Evolutionary conservation across 2,888 invertebrate species (phyloP).

Genomic region (Lucinisca nassula): DNA sequence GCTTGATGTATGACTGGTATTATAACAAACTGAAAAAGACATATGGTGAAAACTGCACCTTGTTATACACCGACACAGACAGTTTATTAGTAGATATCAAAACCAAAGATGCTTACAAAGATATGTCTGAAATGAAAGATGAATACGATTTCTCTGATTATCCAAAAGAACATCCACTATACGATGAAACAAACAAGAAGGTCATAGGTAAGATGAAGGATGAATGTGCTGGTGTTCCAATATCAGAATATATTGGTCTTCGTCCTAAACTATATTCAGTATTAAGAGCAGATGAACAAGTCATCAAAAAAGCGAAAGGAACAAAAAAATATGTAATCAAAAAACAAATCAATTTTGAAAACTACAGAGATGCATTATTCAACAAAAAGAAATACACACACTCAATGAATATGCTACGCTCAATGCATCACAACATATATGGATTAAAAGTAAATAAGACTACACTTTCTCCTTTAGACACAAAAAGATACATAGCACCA

Average conservation of each 20-base stretch:
- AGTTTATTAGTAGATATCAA: conserved; percentile 79
- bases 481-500: no score
- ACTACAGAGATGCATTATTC: no score
- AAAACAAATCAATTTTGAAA: no score
- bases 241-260: conserved; percentile 57
- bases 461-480: no score
- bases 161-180: conserved; percentile 50
- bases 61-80: no score
- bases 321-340: no score
- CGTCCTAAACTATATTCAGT: conserved; percentile 55
- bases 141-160: no score
- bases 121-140: conserved; percentile 70
- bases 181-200: conserved; percentile 54
- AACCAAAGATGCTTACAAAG: conserved; percentile 87
- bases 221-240: conserved; percentile 43
- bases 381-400: no score
- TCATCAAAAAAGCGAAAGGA: conserved; percentile 34
- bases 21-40: conserved; percentile 83
- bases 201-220: conserved; percentile 55
- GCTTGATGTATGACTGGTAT: conserved; percentile 77
- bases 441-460: no score
- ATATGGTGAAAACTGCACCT: conserved; percentile 67
- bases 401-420: no score
- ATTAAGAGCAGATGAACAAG: conserved; percentile 18
- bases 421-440: no score